Evolutionary conservation across 1,140 invertebrate species (phyloP).

Genomic region (Choristoneura fumiferana): DNA sequence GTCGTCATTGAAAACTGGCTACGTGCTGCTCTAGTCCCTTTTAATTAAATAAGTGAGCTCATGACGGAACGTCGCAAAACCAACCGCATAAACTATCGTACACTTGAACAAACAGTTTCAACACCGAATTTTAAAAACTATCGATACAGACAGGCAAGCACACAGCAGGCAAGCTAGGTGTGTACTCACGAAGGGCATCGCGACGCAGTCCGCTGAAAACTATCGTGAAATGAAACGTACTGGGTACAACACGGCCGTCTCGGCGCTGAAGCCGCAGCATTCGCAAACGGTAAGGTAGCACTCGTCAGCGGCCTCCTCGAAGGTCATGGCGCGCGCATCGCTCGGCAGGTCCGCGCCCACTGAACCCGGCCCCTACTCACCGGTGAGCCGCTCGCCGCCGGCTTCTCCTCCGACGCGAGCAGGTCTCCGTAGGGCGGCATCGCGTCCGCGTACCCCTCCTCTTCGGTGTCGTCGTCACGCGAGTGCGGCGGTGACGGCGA

Average conservation of each 20-base stretch:
- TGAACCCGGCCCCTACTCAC: slow-evolving; percentile 51
- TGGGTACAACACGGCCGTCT: slow-evolving; percentile 69
- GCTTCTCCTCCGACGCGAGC: slow-evolving; percentile 57
- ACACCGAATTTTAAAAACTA: slow-evolving; percentile 18
- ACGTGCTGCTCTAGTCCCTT: background rate
- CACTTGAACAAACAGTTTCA: slow-evolving; percentile 38
- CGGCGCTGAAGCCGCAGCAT: slow-evolving; percentile 75
- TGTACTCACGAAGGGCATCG: slow-evolving; percentile 73
- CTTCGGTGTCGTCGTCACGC: slow-evolving; percentile 58
- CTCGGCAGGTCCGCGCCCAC: slow-evolving; percentile 46
- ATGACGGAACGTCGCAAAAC: background rate
- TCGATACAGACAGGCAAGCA: slow-evolving; percentile 42
- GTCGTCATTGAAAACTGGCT: background rate
- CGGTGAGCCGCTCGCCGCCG: slow-evolving; percentile 42
- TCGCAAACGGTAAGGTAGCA: slow-evolving; percentile 73
- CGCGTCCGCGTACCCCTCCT: slow-evolving; percentile 64
- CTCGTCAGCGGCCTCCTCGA: slow-evolving; percentile 69
- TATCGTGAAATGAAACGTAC: slow-evolving; percentile 73
- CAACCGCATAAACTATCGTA: slow-evolving; percentile 19
- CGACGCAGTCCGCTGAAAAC: slow-evolving; percentile 53
- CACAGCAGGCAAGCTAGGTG: slow-evolving; percentile 20
- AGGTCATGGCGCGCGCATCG: slow-evolving; percentile 74
- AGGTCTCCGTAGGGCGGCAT: slow-evolving; percentile 75
- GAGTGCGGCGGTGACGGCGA: slow-evolving; percentile 55
- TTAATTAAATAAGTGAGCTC: slow-evolving; percentile 5